Base-by-base conservation (phyloP, 2,113 vertebrate genomes). In the western clawed frog (Xenopus tropicalis) region DNA sequence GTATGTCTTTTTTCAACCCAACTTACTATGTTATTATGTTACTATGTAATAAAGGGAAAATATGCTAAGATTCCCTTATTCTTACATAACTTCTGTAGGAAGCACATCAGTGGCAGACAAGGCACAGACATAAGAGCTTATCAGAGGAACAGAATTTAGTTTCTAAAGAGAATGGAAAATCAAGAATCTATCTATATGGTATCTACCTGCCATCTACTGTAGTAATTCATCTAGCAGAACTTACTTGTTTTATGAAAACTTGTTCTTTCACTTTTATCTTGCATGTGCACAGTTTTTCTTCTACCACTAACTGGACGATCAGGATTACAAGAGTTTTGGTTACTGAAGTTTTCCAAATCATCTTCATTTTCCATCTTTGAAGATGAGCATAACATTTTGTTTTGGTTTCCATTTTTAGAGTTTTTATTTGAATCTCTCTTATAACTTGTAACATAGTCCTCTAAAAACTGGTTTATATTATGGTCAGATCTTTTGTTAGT, bases 251-350 rank as follows among this genome's bases (percentile, higher is more conserved):
- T 14, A 56, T 61, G 1, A 0, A 73, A 71, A 58, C 61, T 77
- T 69, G 79, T 3, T 4, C 79, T 73, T 68, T 54, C 1, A 3
- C 74, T 65, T 0, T 79, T 77, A 29, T 80, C 86, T 81, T 70
- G 87, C 0, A 48, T 25, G 43, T 42, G 75, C 16, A 80, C 77
- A 1, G 84, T 88, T 57, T 90, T 89, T 82, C 93, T 91, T 80
- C 93, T 91, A 59, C 93, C 93, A 16, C 92, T 93, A 4, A 82
- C 0, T 48, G 93, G 91, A 14, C 79, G 65, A 70, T 91, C 91
- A 1, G 11, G 71, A 5, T 64, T 74, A 62, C 51, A 69, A 61
- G 46, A 69, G 10, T 29, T 72, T 51, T 78, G 83, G 74, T 29
- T 51, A 37, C 74, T 71, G 0, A 79, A 78, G 67, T 83, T 23